Evolutionary conservation across 2,113 vertebrate species (phyloP), one percentile per base, ranked within the genome.

Genomic region (Neolamprologus kungweensis): DNA sequence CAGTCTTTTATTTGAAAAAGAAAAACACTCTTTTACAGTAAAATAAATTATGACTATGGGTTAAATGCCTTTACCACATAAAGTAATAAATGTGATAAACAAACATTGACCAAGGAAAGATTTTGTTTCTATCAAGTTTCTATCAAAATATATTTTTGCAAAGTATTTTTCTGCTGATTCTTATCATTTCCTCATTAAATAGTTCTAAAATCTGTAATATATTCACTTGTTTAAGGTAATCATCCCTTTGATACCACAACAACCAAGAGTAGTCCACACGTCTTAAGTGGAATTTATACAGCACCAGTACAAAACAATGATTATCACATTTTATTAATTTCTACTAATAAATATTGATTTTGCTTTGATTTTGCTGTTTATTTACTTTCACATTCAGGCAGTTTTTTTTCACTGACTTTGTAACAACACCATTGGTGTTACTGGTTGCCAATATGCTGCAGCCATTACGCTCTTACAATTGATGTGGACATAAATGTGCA

Each of bases 221-320:
- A 63, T 33, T 19, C 58, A 63, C 4, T n/a, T 65, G 60, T n/a
- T 12, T 65, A 65, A 65, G 1, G 60, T 65, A 37, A 37, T 37
- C 60, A 12, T 37, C 1, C 31, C 33, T 35, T 65, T 35, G 60
- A 19, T 65, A 7, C 60, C 6, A 65, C 60, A 65, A 65, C 60
- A 35, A 37, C 60, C 33, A 0, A 65, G 1, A n/a, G 60, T 21
- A 40, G 19, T 68, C 7, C 63, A 68, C 11, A 68, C 1, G 0
- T 68, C 35, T 40, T 23, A 68, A 68, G 63, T 68, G 35, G 63
- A 68, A 68, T 40, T 40, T 68, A 68, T 23, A 40, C 19, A 40
- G 35, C 33, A 40, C 35, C 5, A 14, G 12, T 40, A 68, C 3
- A 68, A 68, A 68, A 21, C 63, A 68, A 65, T 65, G 0, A 12